Evolutionary conservation across 2,113 vertebrate species (phyloP).

Genomic region (Antechinus flavipes): DNA sequence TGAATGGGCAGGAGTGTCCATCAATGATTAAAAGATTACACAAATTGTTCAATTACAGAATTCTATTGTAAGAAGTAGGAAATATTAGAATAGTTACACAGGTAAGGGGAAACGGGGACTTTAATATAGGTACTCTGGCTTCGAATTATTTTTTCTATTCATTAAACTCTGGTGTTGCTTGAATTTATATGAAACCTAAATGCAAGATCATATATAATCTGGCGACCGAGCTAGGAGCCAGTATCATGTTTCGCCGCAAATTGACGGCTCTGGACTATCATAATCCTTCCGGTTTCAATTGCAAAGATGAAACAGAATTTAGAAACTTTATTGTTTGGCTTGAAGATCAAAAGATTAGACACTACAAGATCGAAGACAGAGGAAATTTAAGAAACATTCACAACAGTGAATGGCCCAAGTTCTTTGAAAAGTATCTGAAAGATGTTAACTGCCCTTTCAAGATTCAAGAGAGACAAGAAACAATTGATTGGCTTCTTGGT

Average conservation of each 20-base stretch:
- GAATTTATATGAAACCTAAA: too few species aligned
- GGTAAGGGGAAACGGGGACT: neutral
- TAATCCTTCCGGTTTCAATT: slow-evolving; percentile 91
- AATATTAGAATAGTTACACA: neutral
- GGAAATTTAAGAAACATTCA: slow-evolving; percentile 97
- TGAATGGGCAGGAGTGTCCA: neutral
- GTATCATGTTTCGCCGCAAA: slow-evolving; percentile 93
- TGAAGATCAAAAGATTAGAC: slow-evolving; percentile 98
- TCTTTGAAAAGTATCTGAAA: slow-evolving; percentile 95
- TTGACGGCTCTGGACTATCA: slow-evolving; percentile 95
- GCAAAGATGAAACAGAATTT: slow-evolving; percentile 97
- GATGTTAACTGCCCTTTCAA: slow-evolving; percentile 96
- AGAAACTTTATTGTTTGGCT: slow-evolving; percentile 99
- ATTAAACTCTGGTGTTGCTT: too few species aligned
- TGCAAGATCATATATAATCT: too few species aligned
- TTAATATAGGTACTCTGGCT: too few species aligned
- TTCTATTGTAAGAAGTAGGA: neutral
- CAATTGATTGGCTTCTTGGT: slow-evolving; percentile 96
- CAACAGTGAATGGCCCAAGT: slow-evolving; percentile 93
- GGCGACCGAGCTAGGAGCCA: slow-evolving; percentile 48
- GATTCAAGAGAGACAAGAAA: slow-evolving; percentile 90
- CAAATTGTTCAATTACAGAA: too few species aligned
- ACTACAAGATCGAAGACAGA: slow-evolving; percentile 98
- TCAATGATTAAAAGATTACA: neutral
- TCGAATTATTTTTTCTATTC: too few species aligned